These are phyloP conservation scores for Trematocara unimaculatum DNA, from an alignment of 2,113 vertebrate species.

Conservation along the genomic window DNA sequence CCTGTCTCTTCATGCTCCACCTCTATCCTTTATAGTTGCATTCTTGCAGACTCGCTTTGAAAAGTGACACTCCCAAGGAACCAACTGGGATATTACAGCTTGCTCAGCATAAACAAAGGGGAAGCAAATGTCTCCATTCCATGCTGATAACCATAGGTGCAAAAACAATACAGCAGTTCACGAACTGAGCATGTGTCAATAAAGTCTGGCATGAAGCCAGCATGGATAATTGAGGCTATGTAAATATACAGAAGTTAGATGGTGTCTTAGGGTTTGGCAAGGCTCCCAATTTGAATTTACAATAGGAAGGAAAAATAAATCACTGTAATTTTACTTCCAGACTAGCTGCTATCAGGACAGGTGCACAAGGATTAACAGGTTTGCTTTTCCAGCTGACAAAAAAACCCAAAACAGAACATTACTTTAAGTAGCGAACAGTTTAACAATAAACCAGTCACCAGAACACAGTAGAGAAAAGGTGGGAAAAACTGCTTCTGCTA, in stretches of 20 bases:
- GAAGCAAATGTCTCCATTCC: background rate
- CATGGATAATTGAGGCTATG: background rate
- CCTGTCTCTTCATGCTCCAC: background rate
- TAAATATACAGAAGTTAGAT: background rate
- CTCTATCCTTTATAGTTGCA: background rate
- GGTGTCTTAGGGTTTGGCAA: background rate
- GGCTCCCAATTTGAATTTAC: background rate
- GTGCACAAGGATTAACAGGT: background rate
- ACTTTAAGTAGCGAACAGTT: background rate
- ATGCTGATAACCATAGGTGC: background rate
- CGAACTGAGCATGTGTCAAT: slow-evolving; percentile 15
- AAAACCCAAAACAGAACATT: background rate
- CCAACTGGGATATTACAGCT: background rate
- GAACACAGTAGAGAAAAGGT: background rate
- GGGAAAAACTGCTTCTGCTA: background rate
- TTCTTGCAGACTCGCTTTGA: background rate
- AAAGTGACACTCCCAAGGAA: background rate
- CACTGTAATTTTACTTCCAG: background rate
- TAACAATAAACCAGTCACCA: background rate
- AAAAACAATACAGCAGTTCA: background rate
- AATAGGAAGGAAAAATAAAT: background rate
- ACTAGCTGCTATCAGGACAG: background rate
- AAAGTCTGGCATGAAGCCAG: background rate
- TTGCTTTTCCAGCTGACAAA: background rate
- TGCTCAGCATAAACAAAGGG: background rate